Conservation (phyloP, 2,888 invertebrate species). For the Pilophorus perplexus region DNA sequence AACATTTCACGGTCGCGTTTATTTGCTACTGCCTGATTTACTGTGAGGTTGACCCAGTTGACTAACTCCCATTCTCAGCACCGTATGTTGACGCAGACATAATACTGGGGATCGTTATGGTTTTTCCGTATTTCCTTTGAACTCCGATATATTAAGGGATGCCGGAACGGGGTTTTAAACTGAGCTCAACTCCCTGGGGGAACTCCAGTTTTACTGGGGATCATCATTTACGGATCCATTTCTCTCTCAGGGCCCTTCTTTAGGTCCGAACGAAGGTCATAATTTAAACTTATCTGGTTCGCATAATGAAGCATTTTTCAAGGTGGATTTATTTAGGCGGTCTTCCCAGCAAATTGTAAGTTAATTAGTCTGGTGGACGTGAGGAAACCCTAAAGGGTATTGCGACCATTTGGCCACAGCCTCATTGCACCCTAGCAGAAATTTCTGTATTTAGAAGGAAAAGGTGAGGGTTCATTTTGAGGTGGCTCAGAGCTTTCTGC, state of each 20-base stretch:
- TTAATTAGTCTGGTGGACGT: too few relatives aligned
- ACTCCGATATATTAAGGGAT: conserved; percentile 13
- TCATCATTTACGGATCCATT: conserved; percentile 9
- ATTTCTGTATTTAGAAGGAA: too few relatives aligned
- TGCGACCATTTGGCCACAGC: too few relatives aligned
- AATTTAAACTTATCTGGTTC: not conserved
- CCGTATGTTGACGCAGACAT: not conserved
- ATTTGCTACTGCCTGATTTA: conserved; percentile 26
- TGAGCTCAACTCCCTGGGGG: conserved; percentile 8
- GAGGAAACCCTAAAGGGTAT: too few relatives aligned
- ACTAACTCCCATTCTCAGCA: too few relatives aligned
- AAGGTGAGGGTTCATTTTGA: too few relatives aligned
- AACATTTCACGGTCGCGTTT: conserved; percentile 14
- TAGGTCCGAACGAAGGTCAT: conserved; percentile 7
- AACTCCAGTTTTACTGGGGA: conserved; percentile 10
- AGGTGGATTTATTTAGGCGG: conserved; percentile 1
- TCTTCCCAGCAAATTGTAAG: too few relatives aligned
- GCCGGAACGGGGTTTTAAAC: not conserved
- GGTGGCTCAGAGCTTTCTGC: too few relatives aligned
- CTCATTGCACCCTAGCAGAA: too few relatives aligned
- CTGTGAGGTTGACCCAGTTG: conserved; percentile 2
- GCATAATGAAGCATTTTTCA: not conserved
- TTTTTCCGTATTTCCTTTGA: conserved; percentile 28
- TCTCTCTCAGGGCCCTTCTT: not conserved
- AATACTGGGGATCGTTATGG: conserved; percentile 16